Base-by-base conservation (phyloP, 2,888 invertebrate species). In the Phragmatobia fuliginosa region DNA sequence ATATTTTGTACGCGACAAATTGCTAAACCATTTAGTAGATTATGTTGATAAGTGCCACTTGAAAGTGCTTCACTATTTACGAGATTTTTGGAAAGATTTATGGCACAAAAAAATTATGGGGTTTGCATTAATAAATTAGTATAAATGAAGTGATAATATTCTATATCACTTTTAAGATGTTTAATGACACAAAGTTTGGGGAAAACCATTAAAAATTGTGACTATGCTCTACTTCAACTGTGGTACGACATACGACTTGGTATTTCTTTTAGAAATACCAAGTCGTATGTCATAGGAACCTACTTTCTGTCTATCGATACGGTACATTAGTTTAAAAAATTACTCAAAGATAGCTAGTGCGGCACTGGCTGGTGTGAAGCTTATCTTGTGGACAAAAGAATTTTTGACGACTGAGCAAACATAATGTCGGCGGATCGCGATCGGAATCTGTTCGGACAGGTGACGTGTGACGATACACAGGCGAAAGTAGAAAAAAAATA, bases 321-420 rank as follows among this genome's bases (percentile, higher is more conserved):
- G 45, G 63, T 61, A 78, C 77, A 81, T 83, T 82, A 83, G 82
- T 83, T 85, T 82, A 77, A 80, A 84, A 86, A 84, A 83, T 78
- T 76, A 76, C 78, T 72, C 76, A 67, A 64, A 67, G 76, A 79
- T 80, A 82, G 81, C 79, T 82, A 81, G 81, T 82, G 78, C 70
- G 68, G 75, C 81, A 77, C 78, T 85, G 86, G 83, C 78, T 85
- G 86, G 83, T 79, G 83, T 82, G 84, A 81, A 77, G 87, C 83
- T 91, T 92, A 92, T 92, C 92, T 84, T 64, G 68, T 52, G 88
- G 87, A 93, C 92, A 93, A 93, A 92, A 90, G 93, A 90, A 88
- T 88, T 88, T 91, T 93, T 90, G 90, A 90, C 91, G 93, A 93
- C 90, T 91, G 92, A 90, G 81, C 93, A 93, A 90, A 89, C 89